phyloP scores from a whole-genome alignment of 2,888 invertebrate genomes.

The Orthonychiurus folsomi region DNA sequence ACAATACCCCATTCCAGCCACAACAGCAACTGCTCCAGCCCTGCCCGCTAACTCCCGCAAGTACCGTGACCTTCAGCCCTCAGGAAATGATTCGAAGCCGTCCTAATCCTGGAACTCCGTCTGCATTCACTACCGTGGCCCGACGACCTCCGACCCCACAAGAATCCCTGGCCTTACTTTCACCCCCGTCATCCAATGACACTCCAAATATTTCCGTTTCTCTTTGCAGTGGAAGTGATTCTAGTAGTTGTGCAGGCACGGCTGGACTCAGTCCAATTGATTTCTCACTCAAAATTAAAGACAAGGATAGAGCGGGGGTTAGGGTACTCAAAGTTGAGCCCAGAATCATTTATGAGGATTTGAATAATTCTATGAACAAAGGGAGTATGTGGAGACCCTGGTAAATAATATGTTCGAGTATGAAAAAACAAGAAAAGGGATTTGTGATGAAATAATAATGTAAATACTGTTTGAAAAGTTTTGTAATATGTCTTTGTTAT shows the following conservation, averaged over 20 bases:
- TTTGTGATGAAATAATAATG: too few relatives aligned
- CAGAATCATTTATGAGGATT: neutral
- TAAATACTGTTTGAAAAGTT: too few relatives aligned
- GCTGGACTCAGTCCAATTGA: conserved; percentile 36
- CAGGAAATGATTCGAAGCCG: neutral
- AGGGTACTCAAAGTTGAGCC: conserved; percentile 37
- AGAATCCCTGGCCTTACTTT: conserved; percentile 14
- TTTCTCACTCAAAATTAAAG: conserved; percentile 26
- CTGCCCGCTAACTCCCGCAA: neutral
- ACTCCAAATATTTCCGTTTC: conserved; percentile 3
- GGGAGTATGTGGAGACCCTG: conserved; percentile 38
- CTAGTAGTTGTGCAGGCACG: conserved; percentile 39
- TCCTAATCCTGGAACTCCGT: neutral
- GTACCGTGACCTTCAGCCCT: neutral
- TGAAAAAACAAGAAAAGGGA: too few relatives aligned
- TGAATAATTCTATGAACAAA: conserved; percentile 8
- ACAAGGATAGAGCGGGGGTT: conserved; percentile 17
- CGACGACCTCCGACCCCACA: conserved; percentile 13
- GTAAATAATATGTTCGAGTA: too few relatives aligned
- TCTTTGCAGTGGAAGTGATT: conserved; percentile 6
- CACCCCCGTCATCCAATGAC: conserved; percentile 11
- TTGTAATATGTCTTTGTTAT: too few relatives aligned
- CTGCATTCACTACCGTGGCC: conserved; percentile 22
- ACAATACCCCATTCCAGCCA: neutral
- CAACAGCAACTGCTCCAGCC: too few relatives aligned